Evolutionary conservation across 2,888 invertebrate species (phyloP), one percentile per base, ranked within the genome.

Genomic region (Lasioglossum leucozonium): DNA sequence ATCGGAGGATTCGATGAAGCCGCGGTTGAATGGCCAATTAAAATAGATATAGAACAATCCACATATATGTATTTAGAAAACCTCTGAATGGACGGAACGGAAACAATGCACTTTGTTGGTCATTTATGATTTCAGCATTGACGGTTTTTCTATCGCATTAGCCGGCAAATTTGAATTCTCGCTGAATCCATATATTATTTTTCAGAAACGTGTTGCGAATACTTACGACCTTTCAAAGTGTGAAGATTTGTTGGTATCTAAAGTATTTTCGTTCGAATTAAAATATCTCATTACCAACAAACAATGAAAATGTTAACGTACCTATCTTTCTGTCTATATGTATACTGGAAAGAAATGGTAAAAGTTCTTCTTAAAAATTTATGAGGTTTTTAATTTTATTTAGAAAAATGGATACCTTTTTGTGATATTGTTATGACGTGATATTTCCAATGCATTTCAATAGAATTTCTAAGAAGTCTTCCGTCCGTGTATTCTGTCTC

Each of bases 11-110:
- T 80, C 51, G 75, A 80, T 82, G 71, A 81, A 16, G 62, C 16
- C 37, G 67, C 16, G 30, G 73, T 71, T 79, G 73, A 82, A 82
- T 82, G 47, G 72, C 82, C 81, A 83, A 83, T 83, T 83, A 83
- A 83, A 83, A 80, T 71, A 62, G 62, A 44, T 55, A 18, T 55
- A 55, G 34, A 82, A 79, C 65, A 65, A 55, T 26, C 72, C 10
- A 47, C 34, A 11, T 42, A 51, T 51, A 75, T 72, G n/a, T n/a
- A n/a, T 71, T 51, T 22, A 51, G 34, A 58, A 26, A 80, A 71
- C 16, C 30, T 44, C n/a, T 42, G 47, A 55, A 55, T n/a, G 30
- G 0, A 1, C 34, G 51, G 47, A 55, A 55, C 37, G 16, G 26
- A 73, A n/a, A 37, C 37, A 37, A 55, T 55, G 4, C n/a, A 55